A percentile compares a stretch with the other conserved stretches of the same genome.
Evolutionary conservation across 2,113 vertebrate species (phyloP).

Genomic region (Pyrgilauda ruficollis): DNA sequence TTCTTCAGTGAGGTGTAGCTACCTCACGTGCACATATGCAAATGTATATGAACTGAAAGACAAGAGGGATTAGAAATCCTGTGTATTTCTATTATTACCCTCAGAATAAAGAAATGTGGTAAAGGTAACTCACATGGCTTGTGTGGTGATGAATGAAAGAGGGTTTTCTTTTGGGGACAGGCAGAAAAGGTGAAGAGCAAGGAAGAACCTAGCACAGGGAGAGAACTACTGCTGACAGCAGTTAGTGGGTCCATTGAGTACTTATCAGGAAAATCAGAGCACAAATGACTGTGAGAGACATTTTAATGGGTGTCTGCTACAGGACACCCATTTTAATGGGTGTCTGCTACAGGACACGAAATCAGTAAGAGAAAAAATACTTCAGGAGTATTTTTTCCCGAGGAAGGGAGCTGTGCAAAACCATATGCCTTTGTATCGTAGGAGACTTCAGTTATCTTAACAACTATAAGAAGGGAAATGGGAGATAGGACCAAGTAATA

Average conservation of each 20-base stretch:
- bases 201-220: background rate
- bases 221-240: background rate
- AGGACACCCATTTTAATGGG: background rate
- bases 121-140: background rate
- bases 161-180: background rate
- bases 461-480: background rate
- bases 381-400: background rate
- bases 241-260: fast-evolving
- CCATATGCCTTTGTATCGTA: background rate
- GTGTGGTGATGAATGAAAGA: background rate
- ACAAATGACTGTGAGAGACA: fast-evolving
- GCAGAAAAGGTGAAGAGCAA: background rate
- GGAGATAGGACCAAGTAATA: background rate
- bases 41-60: background rate
- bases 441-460: background rate
- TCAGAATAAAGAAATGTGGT: background rate
- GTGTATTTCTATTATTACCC: background rate
- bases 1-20: background rate
- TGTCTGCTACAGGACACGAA: background rate
- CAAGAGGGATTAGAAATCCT: background rate
- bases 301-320: background rate
- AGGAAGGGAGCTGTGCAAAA: background rate
- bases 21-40: background rate
- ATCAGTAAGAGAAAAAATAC: background rate
- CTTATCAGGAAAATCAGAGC: background rate